Evolutionary conservation across 2,113 vertebrate species (phyloP), one percentile per base, ranked within the genome.

Genomic region (Egretta garzetta): DNA sequence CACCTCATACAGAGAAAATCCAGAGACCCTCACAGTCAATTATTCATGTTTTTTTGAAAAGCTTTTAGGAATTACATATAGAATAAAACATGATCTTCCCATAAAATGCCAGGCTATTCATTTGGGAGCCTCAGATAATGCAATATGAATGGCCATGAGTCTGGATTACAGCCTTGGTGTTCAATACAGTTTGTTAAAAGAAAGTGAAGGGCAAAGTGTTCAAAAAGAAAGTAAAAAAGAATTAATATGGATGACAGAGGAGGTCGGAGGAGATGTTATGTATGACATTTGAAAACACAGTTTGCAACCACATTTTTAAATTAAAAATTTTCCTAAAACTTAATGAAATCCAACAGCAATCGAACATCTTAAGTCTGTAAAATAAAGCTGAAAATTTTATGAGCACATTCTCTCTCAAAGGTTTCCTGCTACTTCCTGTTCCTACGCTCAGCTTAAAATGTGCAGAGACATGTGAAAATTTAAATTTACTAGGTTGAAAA

Each of bases 11-110:
- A 86, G 84, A 93, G 82, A 97, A 96, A 98, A 96, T 89, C 88
- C 96, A 95, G 88, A 97, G 91, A 98, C 74, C 35, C 39, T 97
- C 93, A 84, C 91, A 97, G 96, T 94, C 97, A 98, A 98, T 98
- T 97, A 98, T 97, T 97, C 77, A 96, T 97, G 73, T 9, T 93
- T 94, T 94, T 84, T 82, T 90, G 12, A 97, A 98, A 98, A 98
- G 97, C 95, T 98, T 98, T 98, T 96, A 98, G 89, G 95, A 97
- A 97, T 98, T 97, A 97, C 86, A 93, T 97, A 97, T 96, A 97
- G 96, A 98, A 97, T 97, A 98, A 98, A 98, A 98, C 93, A 97
- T 97, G 96, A 97, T 98, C 97, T 97, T 92, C 81, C 96, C 91
- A 93, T 97, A 97, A 97, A 96, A 97, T 97, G 96, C 97, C 90